Evolutionary conservation across 2,888 invertebrate species (phyloP).

Genomic region (Blastobasis lacticolella): DNA sequence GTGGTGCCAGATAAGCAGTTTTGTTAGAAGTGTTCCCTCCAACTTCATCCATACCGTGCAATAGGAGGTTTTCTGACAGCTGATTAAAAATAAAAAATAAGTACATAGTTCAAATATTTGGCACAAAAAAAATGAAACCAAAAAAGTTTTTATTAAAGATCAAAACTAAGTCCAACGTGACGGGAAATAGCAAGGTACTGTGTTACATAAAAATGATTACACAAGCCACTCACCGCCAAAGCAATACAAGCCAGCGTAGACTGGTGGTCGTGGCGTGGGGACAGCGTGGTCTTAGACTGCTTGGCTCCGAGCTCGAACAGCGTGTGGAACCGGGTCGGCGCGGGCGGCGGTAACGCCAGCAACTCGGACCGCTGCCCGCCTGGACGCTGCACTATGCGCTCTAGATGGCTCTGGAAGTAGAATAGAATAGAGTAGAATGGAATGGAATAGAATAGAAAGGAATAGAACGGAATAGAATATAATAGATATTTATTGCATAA

Average conservation of each 20-base stretch:
- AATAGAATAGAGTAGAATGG: background rate
- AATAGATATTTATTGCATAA: no score
- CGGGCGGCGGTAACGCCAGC: constrained; percentile 57
- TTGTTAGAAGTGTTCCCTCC: no score
- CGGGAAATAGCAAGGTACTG: no score
- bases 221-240: constrained; percentile 54
- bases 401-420: constrained; percentile 82
- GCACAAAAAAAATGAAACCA: no score
- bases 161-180: no score
- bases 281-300: constrained; percentile 69
- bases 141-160: no score
- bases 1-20: no score
- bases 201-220: no score
- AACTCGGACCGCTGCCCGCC: constrained; percentile 64
- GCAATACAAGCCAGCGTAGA: constrained; percentile 89
- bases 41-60: no score
- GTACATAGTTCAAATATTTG: no score
- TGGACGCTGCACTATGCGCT: constrained; percentile 90
- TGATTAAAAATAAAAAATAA: no score
- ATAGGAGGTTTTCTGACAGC: no score
- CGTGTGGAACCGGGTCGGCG: constrained; percentile 82
- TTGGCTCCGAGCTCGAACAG: constrained; percentile 87
- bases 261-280: constrained; percentile 71
- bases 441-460: background rate
- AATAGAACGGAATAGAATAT: background rate